Base-by-base conservation (phyloP, 2,888 invertebrate species). In the Apamea crenata region DNA sequence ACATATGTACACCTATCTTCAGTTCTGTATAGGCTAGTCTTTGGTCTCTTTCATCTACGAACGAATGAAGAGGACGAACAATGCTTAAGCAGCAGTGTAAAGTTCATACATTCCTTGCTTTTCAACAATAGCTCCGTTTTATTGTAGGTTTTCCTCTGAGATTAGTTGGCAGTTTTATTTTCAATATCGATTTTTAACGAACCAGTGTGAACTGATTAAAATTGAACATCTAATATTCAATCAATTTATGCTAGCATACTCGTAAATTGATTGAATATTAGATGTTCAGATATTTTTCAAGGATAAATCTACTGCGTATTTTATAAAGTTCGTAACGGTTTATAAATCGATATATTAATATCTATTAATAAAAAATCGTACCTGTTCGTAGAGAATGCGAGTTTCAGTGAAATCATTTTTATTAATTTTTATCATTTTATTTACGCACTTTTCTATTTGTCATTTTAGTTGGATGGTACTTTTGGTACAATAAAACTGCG, bases 41-140 rank as follows among this genome's bases (percentile, higher is more conserved):
- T 32, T 32, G 32, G 16, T 36, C 61, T 72, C 50, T 61, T 82
- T 74, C 25, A n/a, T 82, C 10, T 61, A 61, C 40, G 16, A 61
- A 74, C 21, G 32, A 44, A 40, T 61, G 61, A 82, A 82, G n/a
- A 61, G 82, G 6, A 40, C 61, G 36, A 47, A 78, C 14, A 61
- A 74, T 59, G 12, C 36, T 25, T 59, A 18, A 47, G n/a, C 32
- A 74, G n/a, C 1, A 32, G 53, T 44, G 53, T n/a, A 21, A 16
- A 74, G 40, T 47, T 36, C 36, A 50, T 18, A 40, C 25, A 14
- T 40, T 5, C 25, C 14, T 50, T 53, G 12, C 1, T 2, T 50
- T 56, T 81, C 25, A 29, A 59, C 10, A 18, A 25, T 3, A 32
- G 21, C 44, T 56, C 44, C 21, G 16, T 70, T 76, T 25, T 29